Evolutionary conservation across 2,797 vertebrate species (phyloP), one percentile per base, ranked within the genome.

Genomic region (Myotis pilosus): DNA sequence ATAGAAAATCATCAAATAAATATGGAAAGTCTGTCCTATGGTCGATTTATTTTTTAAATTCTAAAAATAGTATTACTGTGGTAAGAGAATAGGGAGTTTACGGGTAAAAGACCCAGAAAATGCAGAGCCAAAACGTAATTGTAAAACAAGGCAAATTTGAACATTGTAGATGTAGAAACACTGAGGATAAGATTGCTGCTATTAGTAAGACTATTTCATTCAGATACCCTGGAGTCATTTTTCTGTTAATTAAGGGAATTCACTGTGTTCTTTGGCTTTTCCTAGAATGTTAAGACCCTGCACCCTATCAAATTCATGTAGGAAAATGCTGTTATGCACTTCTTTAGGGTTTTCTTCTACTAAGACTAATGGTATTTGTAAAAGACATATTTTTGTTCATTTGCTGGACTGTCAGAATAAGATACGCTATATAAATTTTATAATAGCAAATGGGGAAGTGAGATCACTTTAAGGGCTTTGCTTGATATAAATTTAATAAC

Each of bases 401-500:
- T 44, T 92, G 44, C 62, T 94, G 55, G 9, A n/a, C 20, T 82
- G 11, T 57, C 71, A 95, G 49, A 82, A 5, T 79, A 87, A 89
- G 66, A 0, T 83, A 75, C 8, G 8, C 57, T 87, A 55, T 68
- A 74, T 16, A 44, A 71, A 38, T 96, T 91, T 83, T 47, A 68
- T 64, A 84, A 76, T 66, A 89, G 41, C 30, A 68, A 83, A 30
- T 28, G 8, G 3, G 5, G 10, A 47, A 38, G 8, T 93, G 78
- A 62, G 38, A 68, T 82, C 3, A 92, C 0, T 94, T 83, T 87
- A 95, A 84, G 5, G 9, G 25, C 13, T 93, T 36, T 10, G 5
- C 6, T 95, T 96, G 30, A 72, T 87, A 74, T 25, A 89, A 64
- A 57, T 90, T 38, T 88, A 84, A 41, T 74, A 93, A 23, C 19